phyloP scores from a whole-genome alignment of 2,797 vertebrate genomes.

The Poeciliopsis turneri region DNA sequence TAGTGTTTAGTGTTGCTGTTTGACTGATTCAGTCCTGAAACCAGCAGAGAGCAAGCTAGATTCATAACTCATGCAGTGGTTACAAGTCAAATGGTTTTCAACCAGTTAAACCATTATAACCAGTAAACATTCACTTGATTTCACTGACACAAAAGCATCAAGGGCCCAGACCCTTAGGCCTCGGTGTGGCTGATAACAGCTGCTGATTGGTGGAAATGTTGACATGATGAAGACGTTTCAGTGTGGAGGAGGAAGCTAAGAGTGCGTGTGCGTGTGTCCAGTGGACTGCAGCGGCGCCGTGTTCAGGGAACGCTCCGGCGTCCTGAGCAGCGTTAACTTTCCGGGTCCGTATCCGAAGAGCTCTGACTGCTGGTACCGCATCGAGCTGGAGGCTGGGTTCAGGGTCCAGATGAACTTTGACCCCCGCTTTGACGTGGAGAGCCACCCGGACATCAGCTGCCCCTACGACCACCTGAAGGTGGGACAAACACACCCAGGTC shows the following conservation, averaged over 20 bases:
- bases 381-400: constrained; percentile 89
- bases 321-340: constrained; percentile 87
- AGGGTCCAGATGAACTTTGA: constrained; percentile 88
- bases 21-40: background rate
- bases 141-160: background rate
- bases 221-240: constrained; percentile 23
- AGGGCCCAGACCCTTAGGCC: background rate
- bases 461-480: constrained; percentile 95
- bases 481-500: background rate
- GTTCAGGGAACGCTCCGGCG: constrained; percentile 86
- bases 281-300: constrained; percentile 92
- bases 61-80: background rate
- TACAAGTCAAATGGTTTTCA: background rate
- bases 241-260: constrained; percentile 22
- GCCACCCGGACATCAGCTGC: constrained; percentile 90
- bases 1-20: background rate
- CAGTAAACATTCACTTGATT: background rate
- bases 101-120: background rate
- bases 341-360: constrained; percentile 93
- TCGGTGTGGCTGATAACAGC: constrained; percentile 38
- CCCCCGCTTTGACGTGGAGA: constrained; percentile 90
- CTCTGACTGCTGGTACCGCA: constrained; percentile 87
- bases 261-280: constrained; percentile 55
- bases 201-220: constrained; percentile 47
- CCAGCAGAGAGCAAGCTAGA: background rate